These are phyloP conservation scores for Tachina fera DNA, from an alignment of 2,888 invertebrate species.

Conservation along the genomic window DNA sequence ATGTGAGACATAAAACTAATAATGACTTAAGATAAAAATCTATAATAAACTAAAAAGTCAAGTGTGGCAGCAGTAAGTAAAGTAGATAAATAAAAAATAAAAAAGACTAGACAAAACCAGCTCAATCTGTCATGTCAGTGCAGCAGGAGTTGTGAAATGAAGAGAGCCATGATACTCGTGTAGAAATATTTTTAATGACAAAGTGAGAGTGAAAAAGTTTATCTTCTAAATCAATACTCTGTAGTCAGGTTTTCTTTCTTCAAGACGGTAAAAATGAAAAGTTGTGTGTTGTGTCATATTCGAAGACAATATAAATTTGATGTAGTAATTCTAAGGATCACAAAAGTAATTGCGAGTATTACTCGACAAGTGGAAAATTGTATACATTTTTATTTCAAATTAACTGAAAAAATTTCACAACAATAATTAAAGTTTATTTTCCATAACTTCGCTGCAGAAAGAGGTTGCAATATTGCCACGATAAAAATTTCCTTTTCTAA, in stretches of 20 bases:
- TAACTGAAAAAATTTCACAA: background rate
- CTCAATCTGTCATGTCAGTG: background rate
- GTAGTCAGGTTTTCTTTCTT: background rate
- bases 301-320: background rate
- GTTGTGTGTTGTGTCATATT: constrained; percentile 2
- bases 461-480: background rate
- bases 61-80: constrained; percentile 16
- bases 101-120: background rate
- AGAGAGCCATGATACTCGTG: background rate
- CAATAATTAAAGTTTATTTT: constrained; percentile 5
- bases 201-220: constrained; percentile 44
- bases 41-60: constrained; percentile 56
- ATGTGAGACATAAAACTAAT: constrained; percentile 59
- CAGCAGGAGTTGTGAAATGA: background rate
- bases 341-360: background rate
- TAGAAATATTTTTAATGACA: constrained; percentile 40
- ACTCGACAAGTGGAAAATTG: background rate
- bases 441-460: too few species aligned
- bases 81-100: background rate
- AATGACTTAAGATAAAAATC: constrained; percentile 58
- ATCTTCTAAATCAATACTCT: constrained; percentile 14
- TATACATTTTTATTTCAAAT: background rate
- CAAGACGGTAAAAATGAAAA: background rate
- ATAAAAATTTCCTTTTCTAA: too few species aligned
- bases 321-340: background rate